These are phyloP conservation scores for Leucoraja erinaceus DNA, from an alignment of 2,113 vertebrate species.

Conservation along the genomic window DNA sequence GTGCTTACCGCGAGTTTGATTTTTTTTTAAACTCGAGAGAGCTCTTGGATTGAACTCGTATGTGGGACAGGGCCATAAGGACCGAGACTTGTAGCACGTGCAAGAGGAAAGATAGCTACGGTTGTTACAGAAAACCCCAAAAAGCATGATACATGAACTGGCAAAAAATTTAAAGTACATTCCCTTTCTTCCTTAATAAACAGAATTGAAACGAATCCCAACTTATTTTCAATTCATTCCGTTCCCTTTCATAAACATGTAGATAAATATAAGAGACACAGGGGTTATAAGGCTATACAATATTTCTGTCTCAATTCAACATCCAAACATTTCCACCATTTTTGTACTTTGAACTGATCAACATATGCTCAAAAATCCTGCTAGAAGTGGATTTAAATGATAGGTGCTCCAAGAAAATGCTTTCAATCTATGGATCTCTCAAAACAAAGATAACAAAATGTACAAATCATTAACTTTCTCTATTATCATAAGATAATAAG, in stretches of 20 bases:
- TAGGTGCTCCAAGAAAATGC: neutral
- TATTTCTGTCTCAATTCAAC: neutral
- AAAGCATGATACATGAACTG: neutral
- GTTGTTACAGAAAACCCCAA: neutral
- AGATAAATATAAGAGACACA: neutral
- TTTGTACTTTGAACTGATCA: neutral
- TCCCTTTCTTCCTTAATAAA: neutral
- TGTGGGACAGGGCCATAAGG: too few relatives aligned
- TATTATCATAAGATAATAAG: neutral
- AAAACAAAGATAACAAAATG: neutral
- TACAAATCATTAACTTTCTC: neutral
- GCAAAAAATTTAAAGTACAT: neutral
- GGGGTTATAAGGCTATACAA: neutral
- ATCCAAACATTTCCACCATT: conserved; percentile 3
- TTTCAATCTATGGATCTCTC: neutral
- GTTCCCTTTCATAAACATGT: neutral
- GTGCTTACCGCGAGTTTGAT: too few relatives aligned
- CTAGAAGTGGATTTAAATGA: neutral
- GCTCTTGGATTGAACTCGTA: too few relatives aligned
- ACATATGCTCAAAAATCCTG: neutral
- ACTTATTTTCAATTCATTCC: neutral
- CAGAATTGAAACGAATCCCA: neutral
- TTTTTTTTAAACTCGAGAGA: too few relatives aligned
- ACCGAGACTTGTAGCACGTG: neutral
- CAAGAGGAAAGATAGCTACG: neutral